These are phyloP conservation scores for Andrena bucephala DNA, from an alignment of 2,888 invertebrate species.

Conservation along the genomic window DNA sequence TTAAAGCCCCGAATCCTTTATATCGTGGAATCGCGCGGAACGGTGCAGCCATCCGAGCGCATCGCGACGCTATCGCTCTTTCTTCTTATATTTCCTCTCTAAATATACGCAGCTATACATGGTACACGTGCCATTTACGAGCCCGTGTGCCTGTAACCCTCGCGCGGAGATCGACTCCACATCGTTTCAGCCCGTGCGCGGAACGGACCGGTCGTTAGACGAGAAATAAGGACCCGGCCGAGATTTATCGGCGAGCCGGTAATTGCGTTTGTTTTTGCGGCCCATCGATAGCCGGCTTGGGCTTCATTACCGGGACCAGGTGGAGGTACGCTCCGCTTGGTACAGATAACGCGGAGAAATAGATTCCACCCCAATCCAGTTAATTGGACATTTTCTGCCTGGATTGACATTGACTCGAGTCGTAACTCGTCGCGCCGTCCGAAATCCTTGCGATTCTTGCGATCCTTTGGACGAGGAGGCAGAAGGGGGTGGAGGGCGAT, in stretches of 20 bases:
- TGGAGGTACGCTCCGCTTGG: no score
- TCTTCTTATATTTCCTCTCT: conserved; percentile 19
- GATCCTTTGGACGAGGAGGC: neutral
- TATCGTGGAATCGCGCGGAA: conserved; percentile 59
- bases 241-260: conserved; percentile 10
- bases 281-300: neutral
- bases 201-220: conserved; percentile 2
- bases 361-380: neutral
- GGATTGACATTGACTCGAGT: neutral
- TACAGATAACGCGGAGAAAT: no score
- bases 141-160: neutral
- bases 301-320: neutral
- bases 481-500: conserved; percentile 19
- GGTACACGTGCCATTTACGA: neutral
- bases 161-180: neutral
- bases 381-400: neutral
- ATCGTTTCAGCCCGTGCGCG: neutral
- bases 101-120: neutral
- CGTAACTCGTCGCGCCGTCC: no score
- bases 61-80: conserved; percentile 49
- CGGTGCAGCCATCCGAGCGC: conserved; percentile 57
- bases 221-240: neutral
- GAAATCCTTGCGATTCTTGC: neutral
- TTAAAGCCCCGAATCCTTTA: conserved; percentile 68
- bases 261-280: conserved; percentile 20